These are phyloP conservation scores for Acridotheres tristis DNA, from an alignment of 2,797 vertebrate genomes.

Conservation along the genomic window DNA sequence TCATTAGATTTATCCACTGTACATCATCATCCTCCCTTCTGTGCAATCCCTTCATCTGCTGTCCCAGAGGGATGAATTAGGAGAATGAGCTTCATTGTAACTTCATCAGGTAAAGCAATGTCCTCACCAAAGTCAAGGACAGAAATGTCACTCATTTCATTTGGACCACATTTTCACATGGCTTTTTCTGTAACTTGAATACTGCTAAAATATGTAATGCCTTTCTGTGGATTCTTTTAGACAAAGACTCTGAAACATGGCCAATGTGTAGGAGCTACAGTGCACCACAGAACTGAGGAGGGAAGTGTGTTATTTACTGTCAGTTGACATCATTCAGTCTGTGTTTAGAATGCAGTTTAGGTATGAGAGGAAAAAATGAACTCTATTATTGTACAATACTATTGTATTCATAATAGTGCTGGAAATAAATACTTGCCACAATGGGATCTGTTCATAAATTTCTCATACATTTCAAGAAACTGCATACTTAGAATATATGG, in stretches of 20 bases:
- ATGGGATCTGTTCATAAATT: not conserved
- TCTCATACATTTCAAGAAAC: not conserved
- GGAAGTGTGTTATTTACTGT: not conserved
- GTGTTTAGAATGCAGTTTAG: not conserved
- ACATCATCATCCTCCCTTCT: not conserved
- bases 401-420: not conserved
- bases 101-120: not conserved
- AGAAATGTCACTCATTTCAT: not conserved
- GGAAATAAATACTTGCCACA: not conserved
- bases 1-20: not conserved
- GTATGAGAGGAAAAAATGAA: not conserved
- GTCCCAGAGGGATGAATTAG: slow-evolving; percentile 5
- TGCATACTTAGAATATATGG: not conserved
- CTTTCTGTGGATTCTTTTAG: not conserved
- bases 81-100: not conserved
- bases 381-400: not conserved
- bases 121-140: not conserved
- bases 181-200: not conserved
- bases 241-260: not conserved
- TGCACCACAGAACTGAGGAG: not conserved
- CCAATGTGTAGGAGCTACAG: not conserved
- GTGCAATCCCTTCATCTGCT: not conserved
- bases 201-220: not conserved
- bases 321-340: not conserved
- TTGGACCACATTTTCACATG: not conserved